These are phyloP conservation scores for Amblyopsis rosae DNA, from an alignment of 2,113 vertebrate species.

Conservation along the genomic window DNA sequence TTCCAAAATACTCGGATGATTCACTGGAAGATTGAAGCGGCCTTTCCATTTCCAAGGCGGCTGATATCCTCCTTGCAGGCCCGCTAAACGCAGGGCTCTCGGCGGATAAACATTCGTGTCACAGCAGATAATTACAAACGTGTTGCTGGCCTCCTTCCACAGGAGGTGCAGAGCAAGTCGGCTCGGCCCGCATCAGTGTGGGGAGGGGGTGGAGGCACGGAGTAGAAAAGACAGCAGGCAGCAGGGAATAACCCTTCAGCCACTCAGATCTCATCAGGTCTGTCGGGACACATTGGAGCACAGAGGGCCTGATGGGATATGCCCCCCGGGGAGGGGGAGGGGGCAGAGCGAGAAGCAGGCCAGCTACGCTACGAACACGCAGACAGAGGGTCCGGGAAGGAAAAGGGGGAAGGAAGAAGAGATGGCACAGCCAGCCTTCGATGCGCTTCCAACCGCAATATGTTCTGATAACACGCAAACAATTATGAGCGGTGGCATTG, in stretches of 20 bases:
- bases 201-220: conserved; percentile 28
- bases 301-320: conserved; percentile 76
- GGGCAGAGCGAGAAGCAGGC: conserved; percentile 66
- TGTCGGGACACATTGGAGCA: conserved; percentile 79
- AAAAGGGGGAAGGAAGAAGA: conserved; percentile 54
- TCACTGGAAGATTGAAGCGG: conserved; percentile 25
- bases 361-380: conserved; percentile 66
- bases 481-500: conserved; percentile 50
- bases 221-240: conserved; percentile 76
- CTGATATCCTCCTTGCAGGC: not conserved
- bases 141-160: conserved; percentile 34
- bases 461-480: conserved; percentile 53
- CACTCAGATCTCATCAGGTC: conserved; percentile 79
- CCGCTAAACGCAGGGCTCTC: conserved; percentile 3
- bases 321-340: conserved; percentile 50
- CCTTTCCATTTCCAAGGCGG: not conserved
- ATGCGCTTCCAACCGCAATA: conserved; percentile 45
- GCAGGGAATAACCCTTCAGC: conserved; percentile 78
- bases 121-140: conserved; percentile 23
- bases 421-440: conserved; percentile 56
- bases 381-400: conserved; percentile 55
- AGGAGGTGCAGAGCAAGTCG: conserved; percentile 31
- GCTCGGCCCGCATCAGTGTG: conserved; percentile 45
- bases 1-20: conserved; percentile 28
- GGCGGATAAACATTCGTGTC: conserved; percentile 12